Evolutionary conservation across 1,140 invertebrate genomes (phyloP), one percentile per base, ranked within the genome.

Genomic region (Psilanteris sp.): DNA sequence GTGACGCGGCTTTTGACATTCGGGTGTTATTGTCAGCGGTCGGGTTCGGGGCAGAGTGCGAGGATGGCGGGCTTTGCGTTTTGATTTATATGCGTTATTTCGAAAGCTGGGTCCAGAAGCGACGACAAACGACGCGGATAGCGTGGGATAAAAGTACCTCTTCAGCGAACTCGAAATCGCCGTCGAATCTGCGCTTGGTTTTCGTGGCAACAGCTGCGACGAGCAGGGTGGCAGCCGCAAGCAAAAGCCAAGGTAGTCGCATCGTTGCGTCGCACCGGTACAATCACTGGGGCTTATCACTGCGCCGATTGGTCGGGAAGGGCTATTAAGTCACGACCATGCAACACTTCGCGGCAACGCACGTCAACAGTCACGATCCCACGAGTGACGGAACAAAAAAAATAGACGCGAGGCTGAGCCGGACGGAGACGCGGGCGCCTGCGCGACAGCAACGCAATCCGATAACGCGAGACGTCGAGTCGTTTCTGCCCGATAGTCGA

Each of bases 141-240:
- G n/a, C n/a, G n/a, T n/a, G n/a, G n/a, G n/a, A n/a, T n/a, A n/a
- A n/a, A n/a, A n/a, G 87, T 81, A 92, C 92, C 91, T 93, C 91
- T 81, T 93, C 92, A 55, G 91, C 91, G 75, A 93, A 93, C 75
- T 92, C 92, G 79, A 93, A 93, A 74, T 93, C 92, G 5, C 91
- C 91, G 62, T 93, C 92, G 81, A 92, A 92, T 81, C 92, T 93
- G 75, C 90, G 85, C 82, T 92, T 91, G 75, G 85, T 89, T 78
- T 86, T 90, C 61, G 87, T 89, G 43, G 91, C 90, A 37, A 75
- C 80, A 22, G 82, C 77, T 31, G 81, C 80, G 8, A 83, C 79
- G 18, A 90, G 57, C 20, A 88, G 68, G 62, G 81, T 78, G 54
- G 88, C 67, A 34, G 87, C 77, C 8, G 57, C 8, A 9, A 78